Percentiles rank a stretch among this genome's conserved stretches.
Conservation (phyloP, 1,140 invertebrate species). For the Diplogasteroides magnus region DNA sequence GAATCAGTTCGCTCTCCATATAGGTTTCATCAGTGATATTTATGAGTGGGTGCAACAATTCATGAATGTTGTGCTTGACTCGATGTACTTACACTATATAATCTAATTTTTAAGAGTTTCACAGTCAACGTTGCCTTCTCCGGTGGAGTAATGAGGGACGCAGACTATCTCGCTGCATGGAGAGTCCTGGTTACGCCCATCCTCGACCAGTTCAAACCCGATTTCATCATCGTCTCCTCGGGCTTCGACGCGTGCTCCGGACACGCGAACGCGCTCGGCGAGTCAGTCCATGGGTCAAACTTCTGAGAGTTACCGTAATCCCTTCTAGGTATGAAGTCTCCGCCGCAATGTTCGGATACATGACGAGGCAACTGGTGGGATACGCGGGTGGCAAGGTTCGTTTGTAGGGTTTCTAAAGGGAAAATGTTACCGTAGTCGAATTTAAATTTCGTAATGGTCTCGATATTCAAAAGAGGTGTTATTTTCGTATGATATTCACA, state of each 20-base stretch:
- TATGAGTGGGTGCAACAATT: too few relatives aligned
- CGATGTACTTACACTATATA: neutral
- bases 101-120: conserved; percentile 64
- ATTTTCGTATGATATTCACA: too few relatives aligned
- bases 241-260: conserved; percentile 93
- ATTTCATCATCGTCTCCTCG: conserved; percentile 88
- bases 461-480: too few relatives aligned
- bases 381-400: conserved; percentile 81
- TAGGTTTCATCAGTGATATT: too few relatives aligned
- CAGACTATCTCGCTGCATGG: conserved; percentile 92
- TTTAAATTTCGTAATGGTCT: too few relatives aligned
- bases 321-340: conserved; percentile 48
- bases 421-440: too few relatives aligned
- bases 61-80: too few relatives aligned
- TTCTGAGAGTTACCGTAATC: too few relatives aligned
- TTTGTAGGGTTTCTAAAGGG: too few relatives aligned
- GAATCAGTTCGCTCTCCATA: too few relatives aligned
- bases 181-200: conserved; percentile 85
- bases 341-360: conserved; percentile 73
- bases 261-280: conserved; percentile 87
- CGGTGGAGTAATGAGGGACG: conserved; percentile 86
- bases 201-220: conserved; percentile 83
- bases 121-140: conserved; percentile 96
- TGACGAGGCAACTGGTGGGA: conserved; percentile 86
- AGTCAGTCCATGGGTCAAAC: too few relatives aligned